phyloP scores from a whole-genome alignment of 2,113 vertebrate species.

The Dasyprocta punctata region DNA sequence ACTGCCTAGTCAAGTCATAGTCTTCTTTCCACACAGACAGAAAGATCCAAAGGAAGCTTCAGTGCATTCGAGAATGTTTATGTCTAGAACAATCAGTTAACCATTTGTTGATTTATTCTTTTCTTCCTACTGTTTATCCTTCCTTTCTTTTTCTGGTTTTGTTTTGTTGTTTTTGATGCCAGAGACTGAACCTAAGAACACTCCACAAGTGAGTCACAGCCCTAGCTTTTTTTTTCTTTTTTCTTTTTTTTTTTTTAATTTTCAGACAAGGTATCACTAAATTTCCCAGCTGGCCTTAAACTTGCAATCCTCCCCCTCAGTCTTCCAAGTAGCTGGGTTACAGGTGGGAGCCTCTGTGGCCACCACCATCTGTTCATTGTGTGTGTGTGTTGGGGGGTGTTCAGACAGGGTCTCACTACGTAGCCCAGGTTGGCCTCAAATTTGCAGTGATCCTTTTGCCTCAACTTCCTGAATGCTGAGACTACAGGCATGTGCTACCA shows the following conservation, averaged over 20 bases:
- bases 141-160: not conserved
- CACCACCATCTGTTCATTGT: not conserved
- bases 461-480: too few species aligned
- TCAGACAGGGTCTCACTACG: too few species aligned
- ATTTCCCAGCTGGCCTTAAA: not conserved
- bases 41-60: not conserved
- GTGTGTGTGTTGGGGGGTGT: too few species aligned
- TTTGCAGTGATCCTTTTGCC: too few species aligned
- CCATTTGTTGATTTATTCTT: not conserved
- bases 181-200: not conserved
- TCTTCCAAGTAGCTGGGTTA: not conserved
- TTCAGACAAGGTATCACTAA: not conserved
- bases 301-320: not conserved
- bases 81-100: conserved; percentile 38
- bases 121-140: not conserved
- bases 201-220: not conserved
- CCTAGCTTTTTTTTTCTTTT: not conserved
- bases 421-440: too few species aligned
- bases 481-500: too few species aligned
- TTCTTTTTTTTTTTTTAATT: not conserved
- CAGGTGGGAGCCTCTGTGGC: not conserved
- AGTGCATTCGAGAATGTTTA: conserved; percentile 4
- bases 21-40: not conserved
- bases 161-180: not conserved
- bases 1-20: not conserved